phyloP scores from a whole-genome alignment of 2,888 invertebrate genomes.

The Dinocampus coccinellae region DNA sequence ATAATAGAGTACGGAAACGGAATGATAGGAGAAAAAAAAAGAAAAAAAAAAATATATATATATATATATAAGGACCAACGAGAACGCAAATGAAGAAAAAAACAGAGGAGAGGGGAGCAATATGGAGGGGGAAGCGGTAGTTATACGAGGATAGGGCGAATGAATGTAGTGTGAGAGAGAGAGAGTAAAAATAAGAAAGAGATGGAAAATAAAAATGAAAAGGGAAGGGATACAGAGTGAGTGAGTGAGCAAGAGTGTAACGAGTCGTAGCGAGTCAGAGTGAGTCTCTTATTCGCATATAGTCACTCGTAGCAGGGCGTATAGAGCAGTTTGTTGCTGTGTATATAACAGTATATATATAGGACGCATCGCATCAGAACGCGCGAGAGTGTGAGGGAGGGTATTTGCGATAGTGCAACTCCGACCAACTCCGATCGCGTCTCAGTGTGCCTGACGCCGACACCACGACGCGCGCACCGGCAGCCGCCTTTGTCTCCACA shows the following conservation, averaged over 20 bases:
- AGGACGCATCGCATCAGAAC: neutral
- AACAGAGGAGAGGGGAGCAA: neutral
- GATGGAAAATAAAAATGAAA: neutral
- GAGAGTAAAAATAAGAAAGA: neutral
- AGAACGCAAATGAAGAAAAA: neutral
- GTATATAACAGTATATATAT: neutral
- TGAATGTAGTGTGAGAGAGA: neutral
- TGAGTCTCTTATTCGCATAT: neutral
- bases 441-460: conserved; percentile 40
- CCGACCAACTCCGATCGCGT: conserved; percentile 27
- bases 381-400: conserved; percentile 22
- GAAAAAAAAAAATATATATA: too few species aligned
- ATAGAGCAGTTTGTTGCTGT: neutral
- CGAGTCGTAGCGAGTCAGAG: neutral
- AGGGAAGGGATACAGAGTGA: neutral
- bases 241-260: neutral
- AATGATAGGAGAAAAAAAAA: neutral
- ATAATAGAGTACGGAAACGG: neutral
- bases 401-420: conserved; percentile 38
- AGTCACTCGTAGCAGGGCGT: conserved; percentile 3
- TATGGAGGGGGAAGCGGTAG: neutral
- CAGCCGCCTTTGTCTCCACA: conserved; percentile 55
- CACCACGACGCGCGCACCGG: conserved; percentile 56
- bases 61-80: neutral
- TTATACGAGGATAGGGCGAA: neutral